phyloP scores from a whole-genome alignment of 92 coral and sea anemone species.

The Metridium senile region DNA sequence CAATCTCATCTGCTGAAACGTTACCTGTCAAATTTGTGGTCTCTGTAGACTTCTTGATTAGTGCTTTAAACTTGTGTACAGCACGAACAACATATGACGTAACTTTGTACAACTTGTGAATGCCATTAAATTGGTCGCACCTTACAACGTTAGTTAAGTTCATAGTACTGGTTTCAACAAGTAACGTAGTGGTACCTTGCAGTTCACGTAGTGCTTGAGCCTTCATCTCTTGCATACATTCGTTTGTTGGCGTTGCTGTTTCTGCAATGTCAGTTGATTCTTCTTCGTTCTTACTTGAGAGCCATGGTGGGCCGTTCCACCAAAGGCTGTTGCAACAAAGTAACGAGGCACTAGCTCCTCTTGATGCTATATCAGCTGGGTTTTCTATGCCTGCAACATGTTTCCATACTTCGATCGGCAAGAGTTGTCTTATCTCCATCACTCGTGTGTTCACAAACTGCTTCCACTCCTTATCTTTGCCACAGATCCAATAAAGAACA shows the following conservation, averaged over 20 bases:
- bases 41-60: background rate
- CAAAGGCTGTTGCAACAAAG: constrained; percentile 40
- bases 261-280: constrained; percentile 23
- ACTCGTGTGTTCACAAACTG: constrained; percentile 61
- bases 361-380: constrained; percentile 62
- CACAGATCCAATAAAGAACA: constrained; percentile 61
- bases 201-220: constrained; percentile 28
- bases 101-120: constrained; percentile 46
- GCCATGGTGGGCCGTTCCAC: constrained; percentile 57
- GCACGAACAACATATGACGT: constrained; percentile 50
- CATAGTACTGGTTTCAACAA: constrained; percentile 6
- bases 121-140: background rate
- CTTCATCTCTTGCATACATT: constrained; percentile 39
- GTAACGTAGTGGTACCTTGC: constrained; percentile 18
- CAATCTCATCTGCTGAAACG: constrained; percentile 11
- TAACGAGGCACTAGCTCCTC: constrained; percentile 46
- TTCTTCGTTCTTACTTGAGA: constrained; percentile 18
- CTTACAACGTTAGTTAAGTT: background rate
- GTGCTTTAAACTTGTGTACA: background rate
- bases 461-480: constrained; percentile 54
- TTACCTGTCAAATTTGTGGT: background rate
- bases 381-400: constrained; percentile 46
- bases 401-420: constrained; percentile 40
- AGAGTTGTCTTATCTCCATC: constrained; percentile 38
- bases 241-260: constrained; percentile 9